phyloP scores from a whole-genome alignment of 23 tunicate species.

The Botrylloides violaceus region DNA sequence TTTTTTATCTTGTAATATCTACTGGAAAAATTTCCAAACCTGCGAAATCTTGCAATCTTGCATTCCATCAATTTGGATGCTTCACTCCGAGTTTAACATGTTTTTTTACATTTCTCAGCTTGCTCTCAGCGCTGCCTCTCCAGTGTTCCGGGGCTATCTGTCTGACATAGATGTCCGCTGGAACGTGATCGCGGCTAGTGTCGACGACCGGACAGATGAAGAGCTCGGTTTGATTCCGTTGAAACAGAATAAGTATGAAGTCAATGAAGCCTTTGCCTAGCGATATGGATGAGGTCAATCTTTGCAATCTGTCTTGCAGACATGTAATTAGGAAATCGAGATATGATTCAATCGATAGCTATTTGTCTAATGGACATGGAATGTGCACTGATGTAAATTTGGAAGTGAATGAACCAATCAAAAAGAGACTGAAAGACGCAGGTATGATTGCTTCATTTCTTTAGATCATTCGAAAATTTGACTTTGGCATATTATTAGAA shows the following conservation, averaged over 20 bases:
- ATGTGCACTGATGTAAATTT: conserved; percentile 62
- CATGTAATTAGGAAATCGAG: conserved; percentile 58
- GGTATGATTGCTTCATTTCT: conserved; percentile 25
- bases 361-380: conserved; percentile 35
- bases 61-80: too few species aligned
- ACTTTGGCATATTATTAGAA: not conserved
- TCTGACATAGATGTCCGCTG: conserved; percentile 83
- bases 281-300: not conserved
- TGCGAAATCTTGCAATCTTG: too few species aligned
- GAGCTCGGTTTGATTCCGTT: conserved; percentile 48
- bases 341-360: conserved; percentile 84
- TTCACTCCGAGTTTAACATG: too few species aligned
- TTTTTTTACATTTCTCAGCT: conserved; percentile 32
- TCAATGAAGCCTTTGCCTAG: not conserved
- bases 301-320: conserved; percentile 3
- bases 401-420: conserved; percentile 53
- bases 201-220: conserved; percentile 76
- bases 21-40: too few species aligned
- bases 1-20: too few species aligned
- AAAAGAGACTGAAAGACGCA: conserved; percentile 36
- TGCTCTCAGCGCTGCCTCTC: conserved; percentile 84
- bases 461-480: too few species aligned
- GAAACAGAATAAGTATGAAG: conserved; percentile 38
- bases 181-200: conserved; percentile 94
- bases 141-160: conserved; percentile 64